Percentiles rank a stretch among this genome's conserved stretches.
Conservation (phyloP, 2,113 vertebrate genomes). For the Tamias sibiricus region DNA sequence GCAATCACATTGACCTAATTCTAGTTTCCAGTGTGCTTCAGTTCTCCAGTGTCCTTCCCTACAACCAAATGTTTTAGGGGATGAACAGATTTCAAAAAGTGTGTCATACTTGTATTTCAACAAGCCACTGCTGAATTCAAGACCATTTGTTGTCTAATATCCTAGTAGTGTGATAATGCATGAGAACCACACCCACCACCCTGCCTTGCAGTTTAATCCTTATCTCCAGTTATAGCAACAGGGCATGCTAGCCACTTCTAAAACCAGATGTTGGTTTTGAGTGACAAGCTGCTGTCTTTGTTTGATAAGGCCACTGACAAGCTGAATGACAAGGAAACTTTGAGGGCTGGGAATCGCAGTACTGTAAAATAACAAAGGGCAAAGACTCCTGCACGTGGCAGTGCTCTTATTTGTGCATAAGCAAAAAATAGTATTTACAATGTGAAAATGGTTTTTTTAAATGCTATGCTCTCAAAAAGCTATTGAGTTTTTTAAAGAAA, state of each 20-base stretch:
- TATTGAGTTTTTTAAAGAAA: slow-evolving; percentile 36
- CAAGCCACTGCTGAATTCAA: background rate
- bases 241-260: background rate
- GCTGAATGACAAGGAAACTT: background rate
- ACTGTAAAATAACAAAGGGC: background rate
- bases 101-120: background rate
- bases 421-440: background rate
- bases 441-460: background rate
- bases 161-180: background rate
- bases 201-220: background rate
- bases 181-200: slow-evolving; percentile 51
- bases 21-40: background rate
- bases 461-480: background rate
- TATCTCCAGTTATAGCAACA: background rate
- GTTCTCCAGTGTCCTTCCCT: background rate
- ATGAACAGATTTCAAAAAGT: background rate
- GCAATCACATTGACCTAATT: slow-evolving; percentile 59
- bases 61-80: slow-evolving; percentile 1
- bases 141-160: slow-evolving; percentile 18
- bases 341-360: background rate
- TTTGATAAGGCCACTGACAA: slow-evolving; percentile 16
- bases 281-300: background rate
- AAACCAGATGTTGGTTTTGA: slow-evolving; percentile 18
- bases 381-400: background rate
- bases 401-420: background rate